Conservation (phyloP, 1,140 invertebrate genomes). For the Teleopsis dalmanni region DNA sequence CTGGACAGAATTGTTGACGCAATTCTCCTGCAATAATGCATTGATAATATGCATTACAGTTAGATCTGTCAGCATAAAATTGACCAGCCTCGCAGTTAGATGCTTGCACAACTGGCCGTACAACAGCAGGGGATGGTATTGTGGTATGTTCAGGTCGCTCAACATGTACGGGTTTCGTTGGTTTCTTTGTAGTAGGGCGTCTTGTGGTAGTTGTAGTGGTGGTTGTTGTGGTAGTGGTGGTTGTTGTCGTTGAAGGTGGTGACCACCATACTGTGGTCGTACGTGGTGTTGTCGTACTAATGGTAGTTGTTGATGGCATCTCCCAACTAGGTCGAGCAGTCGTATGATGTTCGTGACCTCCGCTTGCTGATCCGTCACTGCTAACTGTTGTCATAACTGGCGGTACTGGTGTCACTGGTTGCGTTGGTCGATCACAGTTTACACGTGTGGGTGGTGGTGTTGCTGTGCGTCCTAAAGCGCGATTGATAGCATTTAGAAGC, state of each 20-base stretch:
- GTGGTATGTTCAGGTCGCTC: slow-evolving; percentile 32
- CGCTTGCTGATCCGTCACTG: slow-evolving; percentile 28
- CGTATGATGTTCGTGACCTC: slow-evolving; percentile 33
- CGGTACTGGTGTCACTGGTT: slow-evolving; percentile 61
- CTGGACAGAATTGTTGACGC: slow-evolving; percentile 60
- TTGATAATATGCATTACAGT: slow-evolving; percentile 68
- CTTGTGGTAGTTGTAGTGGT: slow-evolving; percentile 27
- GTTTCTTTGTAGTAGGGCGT: slow-evolving; percentile 17
- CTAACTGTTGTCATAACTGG: slow-evolving; percentile 59
- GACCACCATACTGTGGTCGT: slow-evolving; percentile 30
- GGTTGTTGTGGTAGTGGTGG: slow-evolving; percentile 34
- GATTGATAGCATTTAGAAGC: slow-evolving; percentile 63
- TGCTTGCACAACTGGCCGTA: slow-evolving; percentile 44
- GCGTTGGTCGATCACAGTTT: slow-evolving; percentile 56
- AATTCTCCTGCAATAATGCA: slow-evolving; percentile 60
- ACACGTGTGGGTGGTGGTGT: slow-evolving; percentile 48
- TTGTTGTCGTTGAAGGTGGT: slow-evolving; percentile 32
- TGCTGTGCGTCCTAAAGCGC: slow-evolving; percentile 59
- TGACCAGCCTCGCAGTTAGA: slow-evolving; percentile 54
- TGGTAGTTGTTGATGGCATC: slow-evolving; percentile 12
- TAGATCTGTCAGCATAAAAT: slow-evolving; percentile 56
- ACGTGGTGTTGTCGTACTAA: slow-evolving; percentile 15
- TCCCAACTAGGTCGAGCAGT: slow-evolving; percentile 37
- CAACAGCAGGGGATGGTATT: slow-evolving; percentile 42
- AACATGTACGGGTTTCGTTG: slow-evolving; percentile 27